phyloP scores from a whole-genome alignment of 2,797 vertebrate genomes.

The Bradypodion ventrale region DNA sequence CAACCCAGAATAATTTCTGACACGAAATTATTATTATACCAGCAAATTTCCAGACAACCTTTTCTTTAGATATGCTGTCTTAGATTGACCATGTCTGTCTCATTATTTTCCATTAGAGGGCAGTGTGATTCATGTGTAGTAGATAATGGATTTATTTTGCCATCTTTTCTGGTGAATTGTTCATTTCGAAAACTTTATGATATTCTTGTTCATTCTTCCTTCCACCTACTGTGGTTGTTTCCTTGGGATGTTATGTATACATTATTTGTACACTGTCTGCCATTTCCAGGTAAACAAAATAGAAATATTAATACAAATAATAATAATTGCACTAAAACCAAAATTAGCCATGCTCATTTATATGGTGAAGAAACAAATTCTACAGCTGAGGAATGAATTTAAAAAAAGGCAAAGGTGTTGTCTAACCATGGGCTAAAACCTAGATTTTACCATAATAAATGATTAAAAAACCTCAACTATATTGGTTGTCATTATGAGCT shows the following conservation, averaged over 20 bases:
- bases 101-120: constrained; percentile 19
- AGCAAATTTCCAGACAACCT: not conserved
- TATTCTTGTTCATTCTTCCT: not conserved
- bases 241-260: too few species aligned
- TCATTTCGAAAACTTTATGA: not conserved
- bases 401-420: too few species aligned
- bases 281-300: not conserved
- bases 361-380: not conserved
- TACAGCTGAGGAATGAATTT: not conserved
- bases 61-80: not conserved
- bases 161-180: not conserved
- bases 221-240: not conserved
- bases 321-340: not conserved
- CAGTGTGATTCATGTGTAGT: not conserved
- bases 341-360: not conserved
- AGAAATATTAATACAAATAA: not conserved
- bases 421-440: too few species aligned
- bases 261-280: not conserved
- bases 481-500: too few species aligned
- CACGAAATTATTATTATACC: too few species aligned
- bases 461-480: too few species aligned
- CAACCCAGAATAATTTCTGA: too few species aligned
- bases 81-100: not conserved
- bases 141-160: not conserved
- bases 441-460: too few species aligned